These are phyloP conservation scores for Elegia similella DNA, from an alignment of 2,888 invertebrate species.

Conservation along the genomic window DNA sequence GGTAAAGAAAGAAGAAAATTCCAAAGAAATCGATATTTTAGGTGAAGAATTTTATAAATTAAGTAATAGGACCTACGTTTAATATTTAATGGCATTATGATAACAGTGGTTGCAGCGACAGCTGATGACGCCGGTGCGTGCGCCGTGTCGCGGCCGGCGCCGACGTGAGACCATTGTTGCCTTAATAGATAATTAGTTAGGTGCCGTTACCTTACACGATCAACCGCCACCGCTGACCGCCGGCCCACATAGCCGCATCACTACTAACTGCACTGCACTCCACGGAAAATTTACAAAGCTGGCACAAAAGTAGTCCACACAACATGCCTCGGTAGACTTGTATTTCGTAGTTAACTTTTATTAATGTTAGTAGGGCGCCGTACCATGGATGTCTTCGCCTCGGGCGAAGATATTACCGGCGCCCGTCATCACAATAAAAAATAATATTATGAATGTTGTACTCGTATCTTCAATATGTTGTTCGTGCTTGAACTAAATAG, in stretches of 20 bases:
- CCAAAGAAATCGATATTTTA: no score
- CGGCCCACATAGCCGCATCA: conserved; percentile 55
- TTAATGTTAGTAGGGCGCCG: conserved; percentile 18
- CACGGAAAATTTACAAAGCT: conserved; percentile 40
- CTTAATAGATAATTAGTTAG: conserved; percentile 77
- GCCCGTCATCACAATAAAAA: conserved; percentile 15
- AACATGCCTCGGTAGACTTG: conserved; percentile 30
- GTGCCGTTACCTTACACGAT: conserved; percentile 73
- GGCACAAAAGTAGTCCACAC: conserved; percentile 43
- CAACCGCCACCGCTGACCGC: conserved; percentile 47
- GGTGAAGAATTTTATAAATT: no score
- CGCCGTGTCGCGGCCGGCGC: conserved; percentile 44
- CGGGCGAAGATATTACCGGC: conserved; percentile 15
- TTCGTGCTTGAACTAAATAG: conserved; percentile 6
- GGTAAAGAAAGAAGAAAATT: no score
- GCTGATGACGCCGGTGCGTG: conserved; percentile 37
- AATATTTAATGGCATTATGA: no score
- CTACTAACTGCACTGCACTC: conserved; percentile 46
- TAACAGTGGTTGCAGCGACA: conserved; percentile 3
- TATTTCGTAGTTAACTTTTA: conserved; percentile 30
- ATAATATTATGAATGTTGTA: conserved; percentile 15
- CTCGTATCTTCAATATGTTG: conserved; percentile 12
- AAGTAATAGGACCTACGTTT: no score
- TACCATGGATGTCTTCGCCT: conserved; percentile 14
- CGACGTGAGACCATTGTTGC: conserved; percentile 75